phyloP scores from a whole-genome alignment of 2,797 vertebrate species.

The Neopelma chrysocephalum region DNA sequence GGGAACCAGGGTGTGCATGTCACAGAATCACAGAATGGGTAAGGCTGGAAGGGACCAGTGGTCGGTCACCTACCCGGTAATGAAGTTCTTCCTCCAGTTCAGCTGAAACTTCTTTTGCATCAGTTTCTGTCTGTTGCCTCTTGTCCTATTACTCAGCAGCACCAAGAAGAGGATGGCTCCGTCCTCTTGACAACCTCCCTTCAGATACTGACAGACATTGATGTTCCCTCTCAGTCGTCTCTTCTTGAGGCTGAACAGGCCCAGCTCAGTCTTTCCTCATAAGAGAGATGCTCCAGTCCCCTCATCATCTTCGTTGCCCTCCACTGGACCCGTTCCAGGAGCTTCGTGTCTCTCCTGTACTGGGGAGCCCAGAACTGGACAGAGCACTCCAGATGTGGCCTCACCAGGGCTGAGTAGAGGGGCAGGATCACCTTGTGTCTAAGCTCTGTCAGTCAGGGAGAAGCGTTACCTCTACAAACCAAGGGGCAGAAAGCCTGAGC shows the following conservation, averaged over 20 bases:
- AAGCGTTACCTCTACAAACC: rapidly evolving
- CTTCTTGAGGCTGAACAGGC: background rate
- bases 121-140: background rate
- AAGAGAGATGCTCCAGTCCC: background rate
- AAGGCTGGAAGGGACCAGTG: background rate
- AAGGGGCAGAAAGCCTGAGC: background rate
- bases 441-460: rapidly evolving
- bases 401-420: background rate
- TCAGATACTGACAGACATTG: background rate
- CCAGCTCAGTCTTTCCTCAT: background rate
- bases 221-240: background rate
- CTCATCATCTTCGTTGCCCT: background rate
- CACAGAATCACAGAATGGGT: background rate
- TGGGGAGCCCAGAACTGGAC: background rate
- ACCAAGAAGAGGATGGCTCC: background rate
- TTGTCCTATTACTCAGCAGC: background rate
- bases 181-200: background rate
- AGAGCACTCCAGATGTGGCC: background rate
- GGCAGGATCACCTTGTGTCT: rapidly evolving
- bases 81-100: background rate
- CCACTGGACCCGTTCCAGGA: background rate
- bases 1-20: background rate
- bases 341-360: background rate
- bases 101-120: background rate
- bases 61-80: background rate